These are phyloP conservation scores for Dasyurus viverrinus DNA, from an alignment of 2,113 vertebrate species.

Conservation along the genomic window DNA sequence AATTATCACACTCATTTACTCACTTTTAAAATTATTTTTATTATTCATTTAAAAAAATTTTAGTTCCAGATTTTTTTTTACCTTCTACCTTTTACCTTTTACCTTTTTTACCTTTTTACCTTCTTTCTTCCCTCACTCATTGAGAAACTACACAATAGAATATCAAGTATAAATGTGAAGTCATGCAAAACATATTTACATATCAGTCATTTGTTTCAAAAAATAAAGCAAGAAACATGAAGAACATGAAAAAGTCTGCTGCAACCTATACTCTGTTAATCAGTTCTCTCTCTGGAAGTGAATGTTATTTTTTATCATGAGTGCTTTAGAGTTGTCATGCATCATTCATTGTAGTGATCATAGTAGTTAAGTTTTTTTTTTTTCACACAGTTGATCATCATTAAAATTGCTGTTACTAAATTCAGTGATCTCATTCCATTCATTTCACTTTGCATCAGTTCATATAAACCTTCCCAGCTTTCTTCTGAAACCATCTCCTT, in stretches of 20 bases:
- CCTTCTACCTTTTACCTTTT: too few relatives aligned
- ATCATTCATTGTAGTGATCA: background rate
- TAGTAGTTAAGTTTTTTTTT: background rate
- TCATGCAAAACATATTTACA: background rate
- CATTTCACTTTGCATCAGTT: background rate
- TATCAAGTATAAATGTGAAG: background rate
- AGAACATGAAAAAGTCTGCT: background rate
- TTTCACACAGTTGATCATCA: background rate
- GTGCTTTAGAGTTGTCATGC: background rate
- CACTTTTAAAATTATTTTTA: background rate
- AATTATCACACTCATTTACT: background rate
- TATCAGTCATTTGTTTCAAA: background rate
- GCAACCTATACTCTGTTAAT: background rate
- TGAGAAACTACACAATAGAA: background rate
- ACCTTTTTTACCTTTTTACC: too few relatives aligned
- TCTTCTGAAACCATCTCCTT: background rate
- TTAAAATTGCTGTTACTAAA: background rate
- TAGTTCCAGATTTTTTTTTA: background rate
- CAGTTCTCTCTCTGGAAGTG: background rate
- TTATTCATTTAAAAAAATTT: background rate
- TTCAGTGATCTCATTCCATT: background rate
- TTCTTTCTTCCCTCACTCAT: background rate
- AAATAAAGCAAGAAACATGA: background rate
- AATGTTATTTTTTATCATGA: background rate
- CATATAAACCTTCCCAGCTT: background rate